Conservation (phyloP, 30 jellyfish, hydroid and myxozoan species). For the Pelagia noctiluca region DNA sequence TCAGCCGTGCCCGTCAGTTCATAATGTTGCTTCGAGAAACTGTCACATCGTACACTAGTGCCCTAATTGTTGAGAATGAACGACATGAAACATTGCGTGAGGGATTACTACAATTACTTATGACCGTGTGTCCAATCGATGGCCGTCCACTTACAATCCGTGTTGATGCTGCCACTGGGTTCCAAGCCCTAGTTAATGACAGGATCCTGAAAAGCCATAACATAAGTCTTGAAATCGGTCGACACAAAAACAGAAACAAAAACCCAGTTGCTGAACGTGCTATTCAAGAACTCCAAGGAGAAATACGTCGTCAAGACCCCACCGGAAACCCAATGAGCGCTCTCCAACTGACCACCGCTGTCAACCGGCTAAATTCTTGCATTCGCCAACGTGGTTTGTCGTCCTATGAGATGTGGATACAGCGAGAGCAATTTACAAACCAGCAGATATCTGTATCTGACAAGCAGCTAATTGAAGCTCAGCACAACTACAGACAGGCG, state of each 20-base stretch:
- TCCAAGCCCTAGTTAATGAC: slow-evolving; percentile 16
- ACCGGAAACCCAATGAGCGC: background rate
- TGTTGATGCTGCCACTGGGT: slow-evolving; percentile 61
- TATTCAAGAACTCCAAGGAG: slow-evolving; percentile 48
- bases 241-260: slow-evolving; percentile 26
- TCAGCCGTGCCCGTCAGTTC: slow-evolving; percentile 41
- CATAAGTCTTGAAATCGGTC: slow-evolving; percentile 44
- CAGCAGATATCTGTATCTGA: too few relatives aligned
- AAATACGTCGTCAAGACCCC: slow-evolving; percentile 43
- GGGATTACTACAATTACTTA: slow-evolving; percentile 9
- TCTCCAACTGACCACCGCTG: slow-evolving; percentile 27
- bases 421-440: too few relatives aligned
- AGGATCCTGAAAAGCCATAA: slow-evolving; percentile 2
- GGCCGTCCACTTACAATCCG: slow-evolving; percentile 43
- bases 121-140: slow-evolving; percentile 16
- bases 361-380: too few relatives aligned
- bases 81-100: slow-evolving; percentile 29
- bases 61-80: slow-evolving; percentile 17
- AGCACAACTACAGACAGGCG: too few relatives aligned
- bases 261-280: slow-evolving; percentile 72
- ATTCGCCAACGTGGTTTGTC: too few relatives aligned
- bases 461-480: too few relatives aligned
- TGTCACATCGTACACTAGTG: slow-evolving; percentile 28
- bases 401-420: too few relatives aligned
- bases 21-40: slow-evolving; percentile 50